phyloP scores from a whole-genome alignment of 1,140 invertebrate genomes.

The Drosophila aff. region DNA sequence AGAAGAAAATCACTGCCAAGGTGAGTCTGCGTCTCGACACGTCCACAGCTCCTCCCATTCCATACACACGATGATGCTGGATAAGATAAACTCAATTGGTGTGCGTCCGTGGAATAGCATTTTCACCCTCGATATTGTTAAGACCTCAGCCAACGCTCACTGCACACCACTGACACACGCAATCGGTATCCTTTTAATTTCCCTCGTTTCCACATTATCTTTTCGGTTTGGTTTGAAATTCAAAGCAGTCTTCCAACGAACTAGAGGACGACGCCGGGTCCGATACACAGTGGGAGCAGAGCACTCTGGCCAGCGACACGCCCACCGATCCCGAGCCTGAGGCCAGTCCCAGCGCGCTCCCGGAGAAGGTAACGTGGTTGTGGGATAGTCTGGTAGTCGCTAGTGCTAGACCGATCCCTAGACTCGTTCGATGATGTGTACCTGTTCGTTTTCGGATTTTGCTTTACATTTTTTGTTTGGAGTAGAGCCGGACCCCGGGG shows the following conservation, averaged over 20 bases:
- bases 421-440: slow-evolving; percentile 12
- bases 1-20: slow-evolving; percentile 85
- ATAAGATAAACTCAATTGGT: slow-evolving; percentile 13
- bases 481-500: not conserved
- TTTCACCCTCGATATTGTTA: slow-evolving; percentile 44
- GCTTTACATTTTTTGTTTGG: slow-evolving; percentile 5
- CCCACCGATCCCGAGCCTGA: slow-evolving; percentile 69
- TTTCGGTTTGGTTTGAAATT: slow-evolving; percentile 34
- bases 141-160: slow-evolving; percentile 18
- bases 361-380: slow-evolving; percentile 65
- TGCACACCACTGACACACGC: slow-evolving; percentile 32
- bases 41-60: not conserved
- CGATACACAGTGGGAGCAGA: slow-evolving; percentile 63
- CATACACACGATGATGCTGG: slow-evolving; percentile 30
- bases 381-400: slow-evolving; percentile 14
- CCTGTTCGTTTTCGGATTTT: slow-evolving; percentile 39
- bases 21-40: slow-evolving; percentile 47
- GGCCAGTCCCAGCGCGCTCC: slow-evolving; percentile 27
- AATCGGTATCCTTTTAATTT: slow-evolving; percentile 40
- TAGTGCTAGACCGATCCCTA: slow-evolving; percentile 19
- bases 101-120: slow-evolving; percentile 41
- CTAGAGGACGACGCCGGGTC: slow-evolving; percentile 63
- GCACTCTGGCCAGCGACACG: slow-evolving; percentile 69
- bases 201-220: slow-evolving; percentile 39
- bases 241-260: slow-evolving; percentile 65